These are phyloP conservation scores for Pristiophorus japonicus DNA, from an alignment of 2,113 vertebrate genomes.

Conservation along the genomic window DNA sequence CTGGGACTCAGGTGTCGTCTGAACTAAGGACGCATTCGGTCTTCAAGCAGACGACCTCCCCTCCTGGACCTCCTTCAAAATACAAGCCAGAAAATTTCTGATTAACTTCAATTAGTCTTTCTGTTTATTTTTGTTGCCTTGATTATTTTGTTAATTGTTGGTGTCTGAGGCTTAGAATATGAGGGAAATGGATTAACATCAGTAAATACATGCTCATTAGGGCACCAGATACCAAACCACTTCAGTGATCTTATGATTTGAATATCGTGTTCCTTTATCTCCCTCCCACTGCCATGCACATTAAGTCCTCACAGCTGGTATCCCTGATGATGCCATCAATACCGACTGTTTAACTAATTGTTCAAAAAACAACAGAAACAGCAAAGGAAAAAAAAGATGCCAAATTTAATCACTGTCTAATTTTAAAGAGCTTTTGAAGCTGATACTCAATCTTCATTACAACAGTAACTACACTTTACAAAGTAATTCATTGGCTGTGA, in stretches of 20 bases:
- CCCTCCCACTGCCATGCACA: background rate
- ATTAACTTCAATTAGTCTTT: background rate
- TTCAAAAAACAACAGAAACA: background rate
- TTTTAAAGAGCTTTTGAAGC: background rate
- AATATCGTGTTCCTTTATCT: background rate
- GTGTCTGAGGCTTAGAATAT: background rate
- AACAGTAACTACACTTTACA: background rate
- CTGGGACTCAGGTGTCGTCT: background rate
- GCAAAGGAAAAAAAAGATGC: background rate
- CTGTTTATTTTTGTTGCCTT: background rate
- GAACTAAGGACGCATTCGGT: background rate
- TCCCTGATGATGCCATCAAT: background rate
- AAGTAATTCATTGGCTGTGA: background rate
- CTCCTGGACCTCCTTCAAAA: background rate
- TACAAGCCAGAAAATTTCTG: background rate
- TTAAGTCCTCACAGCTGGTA: background rate
- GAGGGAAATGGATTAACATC: background rate
- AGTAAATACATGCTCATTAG: background rate
- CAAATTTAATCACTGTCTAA: background rate
- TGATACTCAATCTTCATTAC: background rate
- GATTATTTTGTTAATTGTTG: background rate
- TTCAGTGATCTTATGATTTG: background rate
- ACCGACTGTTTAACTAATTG: background rate
- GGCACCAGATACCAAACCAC: background rate
- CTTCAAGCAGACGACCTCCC: background rate